Evolutionary conservation across 2,888 invertebrate species (phyloP), one percentile per base, ranked within the genome.

Genomic region (Andrena trimmerana): DNA sequence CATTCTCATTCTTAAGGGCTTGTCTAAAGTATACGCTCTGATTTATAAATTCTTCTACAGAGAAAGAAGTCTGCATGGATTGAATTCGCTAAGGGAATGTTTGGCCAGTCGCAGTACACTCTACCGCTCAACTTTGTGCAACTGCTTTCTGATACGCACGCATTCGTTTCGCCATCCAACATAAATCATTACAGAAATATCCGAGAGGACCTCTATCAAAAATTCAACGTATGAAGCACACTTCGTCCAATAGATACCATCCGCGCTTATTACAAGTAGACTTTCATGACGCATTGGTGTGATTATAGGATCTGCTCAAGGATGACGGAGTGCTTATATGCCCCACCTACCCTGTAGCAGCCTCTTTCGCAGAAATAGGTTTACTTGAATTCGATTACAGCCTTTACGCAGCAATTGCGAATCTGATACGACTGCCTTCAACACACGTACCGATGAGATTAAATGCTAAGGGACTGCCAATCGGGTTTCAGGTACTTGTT

Each of bases 371-470:
- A 83, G 92, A 94, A 83, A 95, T 96, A 81, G 96, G 96, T 83
- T 92, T 95, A 85, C 93, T 96, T 57, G 95, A 96, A 84, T 94
- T 95, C 1, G 93, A 95, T 29, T 96, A 96, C 80, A 95, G 96
- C 54, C 92, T 95, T 68, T 97, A 97, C 94, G 95, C 96, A 2
- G 96, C 96, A 93, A 93, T 96, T 77, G 96, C 96, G 92, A 98
- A 97, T 94, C 94, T 97, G 2, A 94, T 97, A 1, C 97, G 97
- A 0, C 94, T 97, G 90, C 98, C 98, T 1, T 96, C 96, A 20
- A 96, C 97, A 2, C 96, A 96, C 83, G 96, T 97, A 76, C 98
- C 98, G 0, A 94, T 96, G 93, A 97, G 97, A 0, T 89, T 96
- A 1, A 94, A 95, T 83, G 90, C 90, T 0, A 90, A 95, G n/a